Base-by-base conservation (phyloP, 1,140 invertebrate species). In the Drosophila asahinai region DNA sequence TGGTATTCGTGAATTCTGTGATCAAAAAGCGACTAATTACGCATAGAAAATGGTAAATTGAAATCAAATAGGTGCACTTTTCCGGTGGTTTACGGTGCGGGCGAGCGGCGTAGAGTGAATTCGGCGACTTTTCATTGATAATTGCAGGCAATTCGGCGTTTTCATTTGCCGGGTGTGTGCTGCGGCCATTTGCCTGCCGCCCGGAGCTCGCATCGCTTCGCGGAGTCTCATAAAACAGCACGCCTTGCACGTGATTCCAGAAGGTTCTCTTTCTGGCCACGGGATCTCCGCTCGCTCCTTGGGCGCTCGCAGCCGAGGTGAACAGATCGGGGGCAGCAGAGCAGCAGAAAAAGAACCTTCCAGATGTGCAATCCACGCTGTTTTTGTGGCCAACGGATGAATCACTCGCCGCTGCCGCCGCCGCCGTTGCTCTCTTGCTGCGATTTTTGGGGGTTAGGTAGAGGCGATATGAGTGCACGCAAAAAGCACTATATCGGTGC, bases 141-240 rank as follows among this genome's bases (percentile, higher is more conserved):
- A 90, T 81, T 76, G 43, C 30, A 61, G 42, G 38, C 43, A 54
- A 76, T 71, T 64, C 57, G 48, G 47, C 63, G 38, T 76, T 86
- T 89, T 89, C 43, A 86, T 79, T 86, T 90, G 86, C 86, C 86
- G 86, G 86, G 86, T 89, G 86, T 84, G 42, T 62, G 71, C 65
- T 65, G 70, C 80, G 58, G 72, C 66, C 49, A 71, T 62, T 76
- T 76, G 65, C 81, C 64, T 71, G 57, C 36, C 59, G 54, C 60
- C 54, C 19, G 38, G 54, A 40, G 17, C 17, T 30, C 8, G 25
- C 27, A 22, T 40, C 36, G 38, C 36, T 40, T 40, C 14, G 14
- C 36, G 19, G 36, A 57, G 54, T 57, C 54, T 57, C 36, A 9
- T n/a, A 40, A 22, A 3, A 6, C 33, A 57, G n/a, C 42, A 57